Evolutionary conservation across 2,888 invertebrate genomes (phyloP), one percentile per base, ranked within the genome.

Genomic region (Zygothrica quintamaculata): DNA sequence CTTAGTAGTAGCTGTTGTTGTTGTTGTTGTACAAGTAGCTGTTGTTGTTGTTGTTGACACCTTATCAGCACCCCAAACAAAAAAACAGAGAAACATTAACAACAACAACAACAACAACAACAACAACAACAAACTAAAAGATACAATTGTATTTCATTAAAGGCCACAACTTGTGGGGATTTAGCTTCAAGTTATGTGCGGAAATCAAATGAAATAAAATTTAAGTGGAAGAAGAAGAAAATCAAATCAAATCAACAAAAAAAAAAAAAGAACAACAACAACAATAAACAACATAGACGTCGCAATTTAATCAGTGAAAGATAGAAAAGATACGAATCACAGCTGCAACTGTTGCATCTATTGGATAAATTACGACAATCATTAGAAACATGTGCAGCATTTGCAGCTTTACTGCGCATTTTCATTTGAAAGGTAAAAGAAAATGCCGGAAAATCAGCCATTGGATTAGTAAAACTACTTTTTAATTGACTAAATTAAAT

Each of bases 141-240:
- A 64, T 77, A 74, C 87, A 86, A 80, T 80, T 80, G 80, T 80
- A 84, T 86, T 84, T 86, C 77, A 86, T 80, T 61, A 77, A 84
- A 68, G 53, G 60, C 59, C 60, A 16, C 62, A 58, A 58, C 53
- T 42, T 47, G 51, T 31, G 22, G 12, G 31, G 18, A 36, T 39
- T 15, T 18, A 26, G 48, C 31, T 44, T 31, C 42, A 51, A 53
- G 47, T 31, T 33, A 44, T 67, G 59, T 29, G 48, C 74, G 75
- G 65, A 76, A 76, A 81, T 70, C 57, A 65, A 74, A 37, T 42
- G 39, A 71, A 75, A 70, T 57, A 40, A 33, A 52, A 57, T 40
- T 71, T 42, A 71, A 60, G 57, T 61, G 56, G 31, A 59, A 59
- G 29, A 48, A 40, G 55, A 50, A 64, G 37, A 64, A 44, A 13